These are phyloP conservation scores for Crypturellus tataupa DNA, from an alignment of 2,797 vertebrate genomes.

Conservation along the genomic window DNA sequence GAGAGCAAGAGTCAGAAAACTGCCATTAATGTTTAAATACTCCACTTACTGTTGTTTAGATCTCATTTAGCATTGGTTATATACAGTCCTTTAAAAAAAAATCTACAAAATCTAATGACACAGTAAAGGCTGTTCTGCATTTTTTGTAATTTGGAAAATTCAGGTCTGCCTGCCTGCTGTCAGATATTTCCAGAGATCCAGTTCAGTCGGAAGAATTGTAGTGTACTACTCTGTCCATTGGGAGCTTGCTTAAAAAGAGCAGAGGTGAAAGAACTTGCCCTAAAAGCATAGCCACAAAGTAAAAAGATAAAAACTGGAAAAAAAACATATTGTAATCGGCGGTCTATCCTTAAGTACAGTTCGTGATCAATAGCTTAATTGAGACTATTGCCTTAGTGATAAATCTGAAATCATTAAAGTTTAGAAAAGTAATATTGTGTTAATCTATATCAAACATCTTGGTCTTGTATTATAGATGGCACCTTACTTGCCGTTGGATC, in stretches of 20 bases:
- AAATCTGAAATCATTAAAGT: neutral
- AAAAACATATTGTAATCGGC: neutral
- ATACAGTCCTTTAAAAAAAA: neutral
- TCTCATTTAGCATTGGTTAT: neutral
- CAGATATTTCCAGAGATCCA: neutral
- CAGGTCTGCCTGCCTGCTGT: neutral
- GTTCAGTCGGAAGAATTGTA: neutral
- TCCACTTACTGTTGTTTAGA: neutral
- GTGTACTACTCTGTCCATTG: neutral
- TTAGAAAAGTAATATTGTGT: neutral
- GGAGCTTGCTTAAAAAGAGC: neutral
- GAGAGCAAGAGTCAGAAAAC: neutral
- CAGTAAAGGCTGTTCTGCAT: neutral
- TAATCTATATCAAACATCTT: slow-evolving; percentile 31
- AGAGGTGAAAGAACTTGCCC: neutral
- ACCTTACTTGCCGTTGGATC: slow-evolving; percentile 94
- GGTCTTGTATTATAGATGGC: slow-evolving; percentile 87
- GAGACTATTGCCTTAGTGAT: neutral
- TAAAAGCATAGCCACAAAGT: neutral
- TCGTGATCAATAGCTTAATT: neutral
- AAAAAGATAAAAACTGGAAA: neutral
- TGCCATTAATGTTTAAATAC: neutral
- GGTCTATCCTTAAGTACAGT: neutral
- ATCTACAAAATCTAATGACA: neutral
- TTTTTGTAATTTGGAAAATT: neutral